Evolutionary conservation across 2,797 vertebrate species (phyloP).

Genomic region (Leuciscus waleckii): DNA sequence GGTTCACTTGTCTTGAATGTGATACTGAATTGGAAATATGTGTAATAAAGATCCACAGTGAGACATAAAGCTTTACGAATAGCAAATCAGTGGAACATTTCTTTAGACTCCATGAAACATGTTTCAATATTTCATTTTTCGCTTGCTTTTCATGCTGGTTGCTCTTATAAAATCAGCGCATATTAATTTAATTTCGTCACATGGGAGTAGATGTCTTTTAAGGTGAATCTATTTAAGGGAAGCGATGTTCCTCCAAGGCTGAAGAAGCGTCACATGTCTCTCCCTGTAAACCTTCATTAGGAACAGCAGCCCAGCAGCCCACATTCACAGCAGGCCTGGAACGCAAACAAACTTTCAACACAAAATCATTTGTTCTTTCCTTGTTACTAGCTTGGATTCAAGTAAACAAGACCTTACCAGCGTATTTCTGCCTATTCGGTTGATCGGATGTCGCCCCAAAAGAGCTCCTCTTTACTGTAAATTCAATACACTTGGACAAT

Average conservation of each 20-base stretch:
- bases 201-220: constrained; percentile 52
- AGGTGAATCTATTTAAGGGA: constrained; percentile 60
- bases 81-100: background rate
- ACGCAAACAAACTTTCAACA: constrained; percentile 30
- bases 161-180: constrained; percentile 44
- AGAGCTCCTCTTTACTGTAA: constrained; percentile 26
- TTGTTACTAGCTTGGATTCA: constrained; percentile 25
- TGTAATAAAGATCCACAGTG: constrained; percentile 2
- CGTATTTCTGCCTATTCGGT: background rate
- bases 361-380: constrained; percentile 40
- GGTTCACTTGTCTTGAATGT: constrained; percentile 20
- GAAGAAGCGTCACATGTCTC: constrained; percentile 46
- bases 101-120: constrained; percentile 6
- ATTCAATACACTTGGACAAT: constrained; percentile 46
- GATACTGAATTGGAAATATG: constrained; percentile 7
- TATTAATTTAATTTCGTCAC: constrained; percentile 43
- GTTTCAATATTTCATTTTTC: background rate
- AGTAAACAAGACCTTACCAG: background rate
- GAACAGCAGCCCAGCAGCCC: constrained; percentile 24
- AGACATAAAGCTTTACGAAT: constrained; percentile 7
- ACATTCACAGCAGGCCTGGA: constrained; percentile 53
- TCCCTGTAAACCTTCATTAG: constrained; percentile 52
- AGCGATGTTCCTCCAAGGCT: constrained; percentile 52
- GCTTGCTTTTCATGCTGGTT: constrained; percentile 1
- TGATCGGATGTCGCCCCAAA: background rate